Evolutionary conservation across 2,113 vertebrate genomes (phyloP).

Genomic region (Haplochromis vanheusdeni): DNA sequence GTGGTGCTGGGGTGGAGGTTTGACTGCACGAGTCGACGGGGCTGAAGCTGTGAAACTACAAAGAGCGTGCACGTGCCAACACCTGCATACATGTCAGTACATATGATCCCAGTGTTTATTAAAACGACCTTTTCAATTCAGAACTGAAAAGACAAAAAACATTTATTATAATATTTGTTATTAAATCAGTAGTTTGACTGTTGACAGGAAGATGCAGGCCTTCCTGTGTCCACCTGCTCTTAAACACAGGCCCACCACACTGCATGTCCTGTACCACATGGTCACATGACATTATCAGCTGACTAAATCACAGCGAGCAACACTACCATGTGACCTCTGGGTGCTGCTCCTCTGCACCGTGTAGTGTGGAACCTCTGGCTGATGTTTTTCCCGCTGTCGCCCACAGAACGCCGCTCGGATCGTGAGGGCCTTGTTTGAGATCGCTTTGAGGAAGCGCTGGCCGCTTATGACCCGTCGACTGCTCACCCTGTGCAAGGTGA

Average conservation of each 20-base stretch:
- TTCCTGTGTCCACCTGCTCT: not conserved
- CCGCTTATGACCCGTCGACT: constrained; percentile 94
- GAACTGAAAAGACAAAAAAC: not conserved
- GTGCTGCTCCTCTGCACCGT: not conserved
- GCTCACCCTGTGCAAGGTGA: constrained; percentile 92
- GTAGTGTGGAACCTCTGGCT: not conserved
- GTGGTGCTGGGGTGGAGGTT: not conserved
- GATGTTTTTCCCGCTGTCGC: not conserved
- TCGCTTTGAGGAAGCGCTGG: constrained; percentile 93
- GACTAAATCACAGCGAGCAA: constrained; percentile 6
- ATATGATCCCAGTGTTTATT: not conserved
- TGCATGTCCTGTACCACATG: not conserved
- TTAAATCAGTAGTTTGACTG: not conserved
- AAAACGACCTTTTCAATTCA: not conserved
- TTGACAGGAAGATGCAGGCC: rapidly evolving
- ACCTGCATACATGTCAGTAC: not conserved
- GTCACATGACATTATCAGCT: constrained; percentile 30
- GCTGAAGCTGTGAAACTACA: not conserved
- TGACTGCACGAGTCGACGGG: not conserved
- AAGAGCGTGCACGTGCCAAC: not conserved
- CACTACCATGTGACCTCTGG: not conserved
- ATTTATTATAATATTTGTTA: not conserved
- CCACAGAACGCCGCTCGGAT: constrained; percentile 94
- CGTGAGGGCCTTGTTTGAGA: constrained; percentile 92
- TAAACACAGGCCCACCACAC: not conserved